Base-by-base conservation (phyloP, 2,888 invertebrate species). In the Melanostoma mellinum region DNA sequence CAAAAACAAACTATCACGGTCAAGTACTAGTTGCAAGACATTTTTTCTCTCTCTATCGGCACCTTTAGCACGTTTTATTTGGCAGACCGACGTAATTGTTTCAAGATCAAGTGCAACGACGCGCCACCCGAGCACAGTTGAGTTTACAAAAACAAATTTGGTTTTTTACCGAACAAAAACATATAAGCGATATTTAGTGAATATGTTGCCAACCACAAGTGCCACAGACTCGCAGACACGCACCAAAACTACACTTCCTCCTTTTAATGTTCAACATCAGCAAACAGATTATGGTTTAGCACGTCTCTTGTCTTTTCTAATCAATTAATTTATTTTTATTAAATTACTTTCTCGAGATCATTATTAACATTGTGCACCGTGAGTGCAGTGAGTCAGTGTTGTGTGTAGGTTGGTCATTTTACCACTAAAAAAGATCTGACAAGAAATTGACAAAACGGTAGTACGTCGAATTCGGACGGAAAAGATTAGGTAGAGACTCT, bases 21-120 rank as follows among this genome's bases (percentile, higher is more conserved):
- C 48, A 35, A 74, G 32, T 58, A 35, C 40, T 71, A 52, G 42
- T 75, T 65, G 67, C 60, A 55, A 68, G 53, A 73, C 50, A 38
- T 48, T 30, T 61, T 52, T 50, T 52, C 58, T 71, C 10, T 10
- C 1, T n/a, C 1, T 10, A 53, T 5, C 52, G 61, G 20, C 20
- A 20, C 20, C 20, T 20, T 20, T 40, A 8, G 58, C 58, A 65
- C 63, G 60, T 53, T 81, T 40, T 60, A 55, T 40, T 77, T 32
- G 44, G 38, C n/a, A 60, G 48, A 72, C 42, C 50, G 52, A 67
- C 81, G 72, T 77, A 82, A 77, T 72, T 73, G 63, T 56, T 52
- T 73, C 72, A 82, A 82, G 81, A 77, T 82, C 81, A 82, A 77
- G 72, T 73, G 46, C 78, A 67, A 10, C 50, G 50, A 32, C 40